Evolutionary conservation across 2,797 vertebrate genomes (phyloP), one percentile per base, ranked within the genome.

Genomic region (Setipinna tenuifilis): DNA sequence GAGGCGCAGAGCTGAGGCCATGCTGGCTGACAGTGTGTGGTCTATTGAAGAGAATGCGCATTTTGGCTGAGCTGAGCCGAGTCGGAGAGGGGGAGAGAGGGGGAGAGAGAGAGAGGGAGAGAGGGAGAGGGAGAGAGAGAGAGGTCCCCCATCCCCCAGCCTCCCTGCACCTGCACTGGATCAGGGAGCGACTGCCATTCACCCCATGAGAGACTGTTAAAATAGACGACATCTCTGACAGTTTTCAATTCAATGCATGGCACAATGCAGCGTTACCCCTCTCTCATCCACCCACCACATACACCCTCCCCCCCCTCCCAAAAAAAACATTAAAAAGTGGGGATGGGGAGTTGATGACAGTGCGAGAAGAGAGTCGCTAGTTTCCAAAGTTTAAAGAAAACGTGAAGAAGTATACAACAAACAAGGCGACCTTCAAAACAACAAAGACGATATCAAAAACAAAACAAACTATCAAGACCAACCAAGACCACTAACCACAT

Each of bases 11-110:
- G 95, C 94, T 94, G 96, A 96, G 96, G 96, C 95, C 97, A 96
- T 96, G 97, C 97, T 97, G 97, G 96, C 96, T 97, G 97, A 95
- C 97, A 98, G 97, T 98, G 97, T 98, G 97, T 98, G 97, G 97
- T 97, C 98, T 92, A 96, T 97, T 97, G 96, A 96, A 92, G 95
- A 95, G 95, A 94, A 95, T 94, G 93, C 93, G 96, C 95, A 96
- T 96, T 94, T 94, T 95, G 94, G 95, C 94, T 94, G 95, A 95
- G 95, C 93, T 93, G 93, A 54, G 9, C 50, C 50, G 50, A 94
- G n/a, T n/a, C n/a, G 93, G 93, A 90, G 84, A 2, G 86, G 5
- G 81, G 46, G 86, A 25, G 83, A 31, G 85, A 50, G 87, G 3
- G 82, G 6, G 84, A 54, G 50, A 54, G 50, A 54, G 50, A 54